Base-by-base conservation (phyloP, 2,797 vertebrate species). In the Otus scops region DNA sequence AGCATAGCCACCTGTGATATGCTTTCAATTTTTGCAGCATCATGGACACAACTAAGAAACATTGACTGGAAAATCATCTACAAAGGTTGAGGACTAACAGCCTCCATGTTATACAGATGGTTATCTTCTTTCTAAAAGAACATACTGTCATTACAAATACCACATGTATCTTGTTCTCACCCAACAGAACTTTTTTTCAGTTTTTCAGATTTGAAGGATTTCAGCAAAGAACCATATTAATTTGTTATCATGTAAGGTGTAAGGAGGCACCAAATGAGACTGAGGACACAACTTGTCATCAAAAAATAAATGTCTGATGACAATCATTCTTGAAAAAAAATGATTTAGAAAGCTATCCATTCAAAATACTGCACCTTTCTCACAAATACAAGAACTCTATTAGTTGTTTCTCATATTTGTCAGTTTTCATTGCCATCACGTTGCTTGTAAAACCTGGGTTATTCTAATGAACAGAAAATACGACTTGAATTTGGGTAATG, bases 401-500 rank as follows among this genome's bases (percentile, higher is more conserved):
- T 85, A 84, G 71, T 61, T 89, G 48, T 53, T 91, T 88, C 74
- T 56, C 48, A 1, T 80, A 85, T 57, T 88, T 78, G 57, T 80
- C 83, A 41, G 16, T 69, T 95, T 92, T 83, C 89, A 36, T 26
- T 71, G 50, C 71, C 84, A 41, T 73, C 20, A 51, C 16, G 43
- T 87, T 81, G 36, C 77, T 89, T 88, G 73, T 88, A 94, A 95
- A 96, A 95, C 50, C 84, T 90, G 88, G 91, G 76, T 95, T 95
- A 76, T 68, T 88, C 65, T 92, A 82, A 71, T 34, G 54, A 92
- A 89, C 71, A 85, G 81, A 87, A 92, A 56, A n/a, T 41, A 51
- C 80, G 34, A 75, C 56, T 85, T 54, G 23, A 86, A 88, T 96
- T 76, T 94, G 79, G 78, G 65, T 93, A 86, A 94, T 60, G 88